Conservation (phyloP, 2,797 vertebrate species). For the Amniataba percoides region DNA sequence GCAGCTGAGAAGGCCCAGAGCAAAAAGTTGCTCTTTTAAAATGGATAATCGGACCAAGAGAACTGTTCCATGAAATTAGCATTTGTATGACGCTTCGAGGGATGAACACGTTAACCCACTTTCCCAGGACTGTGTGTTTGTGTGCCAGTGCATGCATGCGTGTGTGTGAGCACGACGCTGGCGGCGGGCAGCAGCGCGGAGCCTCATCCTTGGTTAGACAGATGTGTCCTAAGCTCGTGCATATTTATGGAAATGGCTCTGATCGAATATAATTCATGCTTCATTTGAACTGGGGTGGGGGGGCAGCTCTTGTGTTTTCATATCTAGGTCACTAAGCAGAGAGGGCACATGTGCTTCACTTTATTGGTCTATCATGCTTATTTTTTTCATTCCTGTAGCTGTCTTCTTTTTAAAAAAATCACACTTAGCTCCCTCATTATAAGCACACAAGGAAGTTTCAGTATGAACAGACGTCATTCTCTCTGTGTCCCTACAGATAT, state of each 20-base stretch:
- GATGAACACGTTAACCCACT: conserved; percentile 78
- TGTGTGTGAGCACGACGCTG: conserved; percentile 28
- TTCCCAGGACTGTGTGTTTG: conserved; percentile 44
- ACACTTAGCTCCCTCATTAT: background rate
- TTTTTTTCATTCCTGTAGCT: background rate
- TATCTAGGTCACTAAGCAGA: conserved; percentile 71
- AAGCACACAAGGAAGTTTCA: background rate
- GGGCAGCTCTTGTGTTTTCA: conserved; percentile 25
- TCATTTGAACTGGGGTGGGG: conserved; percentile 55
- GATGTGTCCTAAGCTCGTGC: conserved; percentile 58
- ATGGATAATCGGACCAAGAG: conserved; percentile 46
- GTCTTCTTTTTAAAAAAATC: background rate
- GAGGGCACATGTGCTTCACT: conserved; percentile 29
- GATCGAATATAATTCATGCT: conserved; percentile 71
- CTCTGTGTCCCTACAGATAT: conserved; percentile 84
- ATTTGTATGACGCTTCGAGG: conserved; percentile 66
- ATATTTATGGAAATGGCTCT: conserved; percentile 66
- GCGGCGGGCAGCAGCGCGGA: conserved; percentile 43
- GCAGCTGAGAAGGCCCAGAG: conserved; percentile 38
- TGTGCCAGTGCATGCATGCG: conserved; percentile 11
- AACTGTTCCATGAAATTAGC: conserved; percentile 71
- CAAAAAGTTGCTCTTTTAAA: conserved; percentile 50
- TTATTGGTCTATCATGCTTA: conserved; percentile 16
- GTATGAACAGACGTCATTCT: background rate
- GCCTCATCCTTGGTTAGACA: conserved; percentile 59